Evolutionary conservation across 2,888 invertebrate genomes (phyloP), one percentile per base, ranked within the genome.

Genomic region (Chaitophorus viminalis): DNA sequence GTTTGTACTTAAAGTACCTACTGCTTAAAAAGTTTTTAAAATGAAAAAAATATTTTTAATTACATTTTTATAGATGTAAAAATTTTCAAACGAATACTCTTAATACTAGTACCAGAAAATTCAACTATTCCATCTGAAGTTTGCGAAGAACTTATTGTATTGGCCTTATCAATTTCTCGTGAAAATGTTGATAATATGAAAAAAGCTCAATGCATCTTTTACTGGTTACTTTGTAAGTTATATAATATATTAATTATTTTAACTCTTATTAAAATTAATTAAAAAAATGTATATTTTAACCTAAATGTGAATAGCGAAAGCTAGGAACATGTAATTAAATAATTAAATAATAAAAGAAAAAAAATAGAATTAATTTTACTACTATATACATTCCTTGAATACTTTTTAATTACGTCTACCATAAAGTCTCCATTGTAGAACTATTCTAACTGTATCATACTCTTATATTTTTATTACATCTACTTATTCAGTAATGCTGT

Each of bases 101-200:
- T 87, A 75, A 81, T 60, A 39, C 21, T 87, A 60, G 87, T 87
- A 33, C 87, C 87, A 60, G 81, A 87, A 81, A 81, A 87, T 75
- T 81, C 87, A 60, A 54, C 46, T 25, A 87, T 87, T 39, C 81
- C 87, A 1, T 65, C 79, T 39, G 29, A 81, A 9, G 31, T 81
- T 74, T 87, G 87, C 17, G 87, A 87, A 65, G 81, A 87, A 29
- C 81, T 87, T 65, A 87, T 87, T 60, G 31, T 87, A 46, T 81
- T 31, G 60, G 74, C 60, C 46, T 74, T 87, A 46, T 87, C 87
- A 65, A 29, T 46, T 72, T 87, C 65, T 74, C 74, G 60, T 0
- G 18, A 31, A 79, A 87, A 65, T 81, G 31, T 1, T 29, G 65
- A 65, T 46, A 25, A 81, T 74, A 60, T 31, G 70, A 81, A 14